Conservation (phyloP, 2,888 invertebrate species). For the Eilema depressum region DNA sequence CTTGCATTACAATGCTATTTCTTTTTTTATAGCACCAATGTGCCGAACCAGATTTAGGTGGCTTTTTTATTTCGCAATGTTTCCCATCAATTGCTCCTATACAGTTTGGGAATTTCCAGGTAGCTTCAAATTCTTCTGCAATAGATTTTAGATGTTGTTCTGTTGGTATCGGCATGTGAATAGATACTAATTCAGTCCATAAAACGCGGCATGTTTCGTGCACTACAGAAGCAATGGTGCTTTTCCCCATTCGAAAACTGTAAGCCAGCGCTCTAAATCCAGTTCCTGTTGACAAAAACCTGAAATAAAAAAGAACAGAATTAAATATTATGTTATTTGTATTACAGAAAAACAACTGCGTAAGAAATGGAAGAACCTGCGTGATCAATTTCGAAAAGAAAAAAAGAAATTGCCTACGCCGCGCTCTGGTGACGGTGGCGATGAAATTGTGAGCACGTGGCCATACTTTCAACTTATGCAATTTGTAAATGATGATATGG, state of each 20-base stretch:
- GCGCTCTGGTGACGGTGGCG: slow-evolving; percentile 37
- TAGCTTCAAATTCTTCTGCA: slow-evolving; percentile 12
- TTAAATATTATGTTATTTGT: slow-evolving; percentile 22
- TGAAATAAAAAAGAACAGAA: slow-evolving; percentile 36
- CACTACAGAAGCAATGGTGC: slow-evolving; percentile 37
- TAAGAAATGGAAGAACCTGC: slow-evolving; percentile 46
- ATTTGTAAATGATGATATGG: slow-evolving; percentile 36
- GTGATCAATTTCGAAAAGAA: slow-evolving; percentile 39
- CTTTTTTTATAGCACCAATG: slow-evolving; percentile 1
- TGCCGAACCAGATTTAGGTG: background rate
- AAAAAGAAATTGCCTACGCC: slow-evolving; percentile 33
- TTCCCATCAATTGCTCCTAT: background rate
- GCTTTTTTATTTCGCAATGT: background rate
- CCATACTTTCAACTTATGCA: slow-evolving; percentile 30
- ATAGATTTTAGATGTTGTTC: slow-evolving; percentile 4
- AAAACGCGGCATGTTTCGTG: slow-evolving; percentile 39
- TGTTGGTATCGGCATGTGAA: slow-evolving; percentile 31
- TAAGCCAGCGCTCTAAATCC: slow-evolving; percentile 34
- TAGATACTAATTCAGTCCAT: slow-evolving; percentile 38
- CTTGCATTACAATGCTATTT: slow-evolving; percentile 31
- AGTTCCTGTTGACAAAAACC: slow-evolving; percentile 44
- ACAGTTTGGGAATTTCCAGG: slow-evolving; percentile 6
- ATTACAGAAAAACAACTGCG: slow-evolving; percentile 44
- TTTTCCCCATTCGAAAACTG: slow-evolving; percentile 43
- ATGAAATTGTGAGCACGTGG: slow-evolving; percentile 32